phyloP scores from a whole-genome alignment of 2,888 invertebrate genomes.

The Hybos culiciformis region DNA sequence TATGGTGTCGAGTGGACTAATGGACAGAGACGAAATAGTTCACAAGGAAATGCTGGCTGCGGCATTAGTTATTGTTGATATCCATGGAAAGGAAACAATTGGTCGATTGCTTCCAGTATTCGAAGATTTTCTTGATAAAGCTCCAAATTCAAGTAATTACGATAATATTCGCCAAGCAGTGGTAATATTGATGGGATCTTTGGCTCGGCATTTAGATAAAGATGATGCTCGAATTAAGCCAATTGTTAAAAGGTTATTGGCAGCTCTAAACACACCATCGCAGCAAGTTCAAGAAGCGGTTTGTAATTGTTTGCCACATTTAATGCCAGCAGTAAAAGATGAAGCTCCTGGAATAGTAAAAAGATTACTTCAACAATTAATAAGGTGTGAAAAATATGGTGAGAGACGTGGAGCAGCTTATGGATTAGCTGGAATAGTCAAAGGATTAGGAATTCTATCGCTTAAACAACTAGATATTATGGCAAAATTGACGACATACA shows the following conservation, averaged over 20 bases:
- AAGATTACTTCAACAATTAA: conserved; percentile 69
- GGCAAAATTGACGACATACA: conserved; percentile 81
- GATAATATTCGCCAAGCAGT: conserved; percentile 93
- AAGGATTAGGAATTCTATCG: conserved; percentile 91
- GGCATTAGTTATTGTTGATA: conserved; percentile 79
- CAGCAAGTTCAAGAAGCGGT: conserved; percentile 98
- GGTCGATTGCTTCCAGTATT: conserved; percentile 76
- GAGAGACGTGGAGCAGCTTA: conserved; percentile 82
- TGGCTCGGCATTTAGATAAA: conserved; percentile 90
- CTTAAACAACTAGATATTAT: conserved; percentile 93
- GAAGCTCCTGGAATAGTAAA: conserved; percentile 81
- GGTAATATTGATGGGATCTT: conserved; percentile 90
- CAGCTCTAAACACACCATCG: conserved; percentile 89
- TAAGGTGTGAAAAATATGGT: conserved; percentile 87
- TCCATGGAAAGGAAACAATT: conserved; percentile 77
- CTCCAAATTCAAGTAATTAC: conserved; percentile 77
- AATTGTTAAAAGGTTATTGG: conserved; percentile 81
- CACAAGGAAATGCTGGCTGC: conserved; percentile 86
- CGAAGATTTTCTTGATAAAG: conserved; percentile 84
- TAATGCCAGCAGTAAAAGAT: conserved; percentile 84
- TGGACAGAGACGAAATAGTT: conserved; percentile 70
- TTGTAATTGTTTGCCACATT: conserved; percentile 85
- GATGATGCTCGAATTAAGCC: conserved; percentile 81
- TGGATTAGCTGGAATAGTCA: conserved; percentile 90
- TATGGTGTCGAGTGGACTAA: conserved; percentile 73